phyloP scores from a whole-genome alignment of 2,797 vertebrate species.

The Buceros bicornis region DNA sequence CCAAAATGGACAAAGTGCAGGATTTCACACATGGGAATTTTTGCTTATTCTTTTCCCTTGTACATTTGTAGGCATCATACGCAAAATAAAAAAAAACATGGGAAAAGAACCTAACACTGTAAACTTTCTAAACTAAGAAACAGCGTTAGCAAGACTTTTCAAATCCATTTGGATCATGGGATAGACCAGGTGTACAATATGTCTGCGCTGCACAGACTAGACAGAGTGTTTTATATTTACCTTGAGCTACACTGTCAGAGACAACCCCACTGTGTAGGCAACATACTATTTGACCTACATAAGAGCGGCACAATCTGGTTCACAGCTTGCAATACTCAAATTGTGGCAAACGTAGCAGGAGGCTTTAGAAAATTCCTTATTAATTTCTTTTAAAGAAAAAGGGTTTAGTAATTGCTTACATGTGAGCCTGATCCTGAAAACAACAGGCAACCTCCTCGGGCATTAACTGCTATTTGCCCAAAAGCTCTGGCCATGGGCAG shows the following conservation, averaged over 20 bases:
- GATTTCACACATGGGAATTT: background rate
- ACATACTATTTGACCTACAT: slow-evolving; percentile 31
- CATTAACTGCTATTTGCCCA: background rate
- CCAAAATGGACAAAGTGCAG: background rate
- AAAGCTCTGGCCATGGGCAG: background rate
- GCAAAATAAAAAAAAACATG: background rate
- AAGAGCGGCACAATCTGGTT: slow-evolving; percentile 24
- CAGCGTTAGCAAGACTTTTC: background rate
- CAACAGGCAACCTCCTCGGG: background rate
- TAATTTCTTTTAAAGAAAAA: background rate
- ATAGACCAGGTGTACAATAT: fast-evolving
- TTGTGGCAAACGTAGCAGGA: background rate
- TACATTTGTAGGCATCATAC: background rate
- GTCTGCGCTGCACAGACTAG: background rate
- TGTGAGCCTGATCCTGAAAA: background rate
- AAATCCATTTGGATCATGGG: background rate
- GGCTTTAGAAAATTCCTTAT: background rate
- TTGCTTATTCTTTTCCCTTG: background rate
- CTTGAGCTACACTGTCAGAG: background rate
- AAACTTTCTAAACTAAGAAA: background rate
- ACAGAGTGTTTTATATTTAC: background rate
- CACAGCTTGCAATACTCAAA: slow-evolving; percentile 4
- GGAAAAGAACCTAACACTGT: background rate
- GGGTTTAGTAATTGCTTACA: background rate
- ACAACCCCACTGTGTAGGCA: background rate